phyloP scores from a whole-genome alignment of 1,140 invertebrate species.

The Hormaphis cornu region DNA sequence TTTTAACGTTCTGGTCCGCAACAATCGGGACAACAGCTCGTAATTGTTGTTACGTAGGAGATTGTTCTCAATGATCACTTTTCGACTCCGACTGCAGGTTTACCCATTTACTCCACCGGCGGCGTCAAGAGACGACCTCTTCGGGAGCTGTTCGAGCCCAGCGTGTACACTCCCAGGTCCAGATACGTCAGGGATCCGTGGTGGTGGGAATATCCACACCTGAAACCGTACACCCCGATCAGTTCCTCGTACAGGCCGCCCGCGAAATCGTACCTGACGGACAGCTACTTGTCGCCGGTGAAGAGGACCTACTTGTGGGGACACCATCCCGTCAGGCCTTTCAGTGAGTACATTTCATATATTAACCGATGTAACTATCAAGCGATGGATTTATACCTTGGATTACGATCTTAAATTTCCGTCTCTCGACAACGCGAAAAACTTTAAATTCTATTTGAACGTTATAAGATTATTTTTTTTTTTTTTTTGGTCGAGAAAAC shows the following conservation, averaged over 20 bases:
- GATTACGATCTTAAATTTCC: too few relatives aligned
- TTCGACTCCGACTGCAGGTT: constrained; percentile 44
- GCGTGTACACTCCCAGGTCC: constrained; percentile 61
- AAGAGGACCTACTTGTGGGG: constrained; percentile 81
- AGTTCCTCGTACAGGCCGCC: constrained; percentile 42
- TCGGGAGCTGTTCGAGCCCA: constrained; percentile 65
- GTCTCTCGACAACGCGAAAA: too few relatives aligned
- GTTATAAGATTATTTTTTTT: too few relatives aligned
- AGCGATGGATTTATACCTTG: too few relatives aligned
- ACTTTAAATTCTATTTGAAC: too few relatives aligned
- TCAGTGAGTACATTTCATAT: constrained; percentile 50
- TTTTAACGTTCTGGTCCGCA: too few relatives aligned
- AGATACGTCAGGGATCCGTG: constrained; percentile 73
- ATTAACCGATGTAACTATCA: not conserved
- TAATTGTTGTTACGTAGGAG: too few relatives aligned
- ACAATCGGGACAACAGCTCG: too few relatives aligned
- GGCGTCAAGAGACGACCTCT: constrained; percentile 50
- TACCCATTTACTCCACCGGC: constrained; percentile 57
- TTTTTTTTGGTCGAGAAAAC: too few relatives aligned
- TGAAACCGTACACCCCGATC: constrained; percentile 57
- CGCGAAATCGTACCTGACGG: constrained; percentile 58
- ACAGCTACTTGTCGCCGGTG: constrained; percentile 76
- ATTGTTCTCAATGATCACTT: not conserved
- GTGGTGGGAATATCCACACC: constrained; percentile 69
- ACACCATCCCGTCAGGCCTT: constrained; percentile 76